A percentile compares a stretch with the other conserved stretches of the same genome.
Conservation (phyloP, 2,888 invertebrate genomes). For the Pheosia tremula region DNA sequence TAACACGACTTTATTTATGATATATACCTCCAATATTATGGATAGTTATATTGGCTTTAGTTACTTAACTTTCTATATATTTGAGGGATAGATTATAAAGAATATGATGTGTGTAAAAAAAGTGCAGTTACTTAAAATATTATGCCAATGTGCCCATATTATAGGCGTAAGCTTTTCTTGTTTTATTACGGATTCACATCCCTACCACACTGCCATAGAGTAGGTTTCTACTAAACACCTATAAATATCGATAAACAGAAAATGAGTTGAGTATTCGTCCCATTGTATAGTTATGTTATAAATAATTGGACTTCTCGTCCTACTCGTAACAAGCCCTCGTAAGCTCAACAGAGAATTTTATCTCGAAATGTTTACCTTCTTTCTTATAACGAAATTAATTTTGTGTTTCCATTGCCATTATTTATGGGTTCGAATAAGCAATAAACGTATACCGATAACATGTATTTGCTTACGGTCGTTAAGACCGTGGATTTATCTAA, state of each 20-base stretch:
- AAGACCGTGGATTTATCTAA: constrained; percentile 81
- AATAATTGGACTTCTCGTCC: constrained; percentile 48
- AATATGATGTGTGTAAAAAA: no score
- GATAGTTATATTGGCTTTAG: no score
- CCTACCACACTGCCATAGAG: constrained; percentile 19
- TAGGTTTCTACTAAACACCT: constrained; percentile 25
- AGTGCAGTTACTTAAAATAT: no score
- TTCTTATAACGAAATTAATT: constrained; percentile 79
- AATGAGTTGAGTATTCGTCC: constrained; percentile 30
- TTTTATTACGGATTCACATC: constrained; percentile 13
- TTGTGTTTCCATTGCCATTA: constrained; percentile 76
- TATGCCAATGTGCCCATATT: no score
- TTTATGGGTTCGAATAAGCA: constrained; percentile 81
- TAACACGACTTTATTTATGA: no score
- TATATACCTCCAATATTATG: no score
- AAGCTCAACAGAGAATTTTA: constrained; percentile 53
- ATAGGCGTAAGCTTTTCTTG: no score
- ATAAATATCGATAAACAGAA: constrained; percentile 34
- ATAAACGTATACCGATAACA: constrained; percentile 81
- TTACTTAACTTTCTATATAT: no score
- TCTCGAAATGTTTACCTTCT: constrained; percentile 60
- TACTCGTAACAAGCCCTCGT: constrained; percentile 43
- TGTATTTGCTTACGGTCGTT: constrained; percentile 82
- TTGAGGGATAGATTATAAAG: no score
- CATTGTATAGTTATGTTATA: constrained; percentile 44